These are phyloP conservation scores for Drosophila sordidula DNA, from an alignment of 2,888 invertebrate genomes.

Conservation along the genomic window DNA sequence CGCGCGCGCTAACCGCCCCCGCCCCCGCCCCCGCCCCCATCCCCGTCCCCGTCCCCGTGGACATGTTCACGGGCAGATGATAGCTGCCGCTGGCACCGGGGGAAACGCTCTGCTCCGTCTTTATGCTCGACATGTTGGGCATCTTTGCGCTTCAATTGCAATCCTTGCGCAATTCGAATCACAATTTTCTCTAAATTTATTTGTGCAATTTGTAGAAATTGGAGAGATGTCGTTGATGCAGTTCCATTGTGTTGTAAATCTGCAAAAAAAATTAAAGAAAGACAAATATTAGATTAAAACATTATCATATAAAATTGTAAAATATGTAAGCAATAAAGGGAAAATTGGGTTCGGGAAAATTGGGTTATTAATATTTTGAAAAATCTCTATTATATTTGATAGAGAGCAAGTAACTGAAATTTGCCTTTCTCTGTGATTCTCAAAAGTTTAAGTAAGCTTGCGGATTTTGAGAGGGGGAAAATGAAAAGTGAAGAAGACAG, in stretches of 20 bases:
- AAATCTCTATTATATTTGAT: too few relatives aligned
- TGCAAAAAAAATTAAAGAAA: constrained; percentile 48
- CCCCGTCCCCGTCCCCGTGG: constrained; percentile 26
- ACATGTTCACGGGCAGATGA: constrained; percentile 73
- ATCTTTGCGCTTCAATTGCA: constrained; percentile 25
- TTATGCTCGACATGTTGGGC: constrained; percentile 66
- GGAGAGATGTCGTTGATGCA: constrained; percentile 82
- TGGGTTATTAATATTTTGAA: too few relatives aligned
- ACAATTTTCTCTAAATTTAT: constrained; percentile 39
- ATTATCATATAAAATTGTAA: background rate
- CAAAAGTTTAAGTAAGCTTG: too few relatives aligned
- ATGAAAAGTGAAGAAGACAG: too few relatives aligned
- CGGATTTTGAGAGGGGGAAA: too few relatives aligned
- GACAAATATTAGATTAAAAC: background rate
- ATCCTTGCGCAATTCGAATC: constrained; percentile 9
- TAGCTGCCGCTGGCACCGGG: constrained; percentile 56
- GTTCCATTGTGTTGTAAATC: constrained; percentile 78
- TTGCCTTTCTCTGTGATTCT: background rate
- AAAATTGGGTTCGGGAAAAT: too few relatives aligned
- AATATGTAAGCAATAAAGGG: background rate
- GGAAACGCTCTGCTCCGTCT: constrained; percentile 58
- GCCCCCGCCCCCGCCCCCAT: too few relatives aligned
- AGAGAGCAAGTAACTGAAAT: too few relatives aligned
- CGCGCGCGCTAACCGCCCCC: constrained; percentile 16
- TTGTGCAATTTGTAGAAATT: constrained; percentile 82